Base-by-base conservation (phyloP, 2,888 invertebrate species). In the Hypena proboscidalis region DNA sequence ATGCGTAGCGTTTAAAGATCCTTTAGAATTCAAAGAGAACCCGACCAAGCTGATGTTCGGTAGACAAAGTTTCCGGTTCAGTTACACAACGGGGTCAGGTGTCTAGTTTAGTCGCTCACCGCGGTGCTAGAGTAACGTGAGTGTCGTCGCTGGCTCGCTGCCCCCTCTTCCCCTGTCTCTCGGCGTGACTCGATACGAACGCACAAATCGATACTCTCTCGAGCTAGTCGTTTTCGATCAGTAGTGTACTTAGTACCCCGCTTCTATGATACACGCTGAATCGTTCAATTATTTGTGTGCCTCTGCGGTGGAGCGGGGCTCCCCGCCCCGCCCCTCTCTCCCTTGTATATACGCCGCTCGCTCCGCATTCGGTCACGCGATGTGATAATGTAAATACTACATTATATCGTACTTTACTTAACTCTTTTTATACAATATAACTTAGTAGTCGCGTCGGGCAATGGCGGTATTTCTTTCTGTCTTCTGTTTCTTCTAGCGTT, bases 311-410 rank as follows among this genome's bases (percentile, higher is more conserved):
- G 39, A 30, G 27, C 17, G 22, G 9, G 27, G 8, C 33, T 27
- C 29, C 22, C 20, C 30, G 20, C 35, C 37, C 23, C 30, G 15
- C 26, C 45, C 44, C 29, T n/a, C n/a, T n/a, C 45, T 15, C 46
- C 58, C 49, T 34, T 63, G 69, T 64, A 64, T 48, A 60, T 62
- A 62, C 50, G 48, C 50, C 61, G 46, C 49, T 54, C 61, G 67
- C 65, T 60, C 64, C 52, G 64, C 63, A 67, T 46, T 66, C 73
- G 62, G 65, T 71, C 73, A 61, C 78, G 76, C 71, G 72, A 75
- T 81, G 85, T 82, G 80, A 83, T 84, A 79, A 70, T 86, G 86
- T 86, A 86, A 74, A 86, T 86, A 86, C 51, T 42, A 56, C 47
- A 64, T 64, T 54, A 45, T 58, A 57, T 54, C 72, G 52, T 75